Evolutionary conservation across 2,113 vertebrate genomes (phyloP), one percentile per base, ranked within the genome.

Genomic region (Cephalopholis sonnerati): DNA sequence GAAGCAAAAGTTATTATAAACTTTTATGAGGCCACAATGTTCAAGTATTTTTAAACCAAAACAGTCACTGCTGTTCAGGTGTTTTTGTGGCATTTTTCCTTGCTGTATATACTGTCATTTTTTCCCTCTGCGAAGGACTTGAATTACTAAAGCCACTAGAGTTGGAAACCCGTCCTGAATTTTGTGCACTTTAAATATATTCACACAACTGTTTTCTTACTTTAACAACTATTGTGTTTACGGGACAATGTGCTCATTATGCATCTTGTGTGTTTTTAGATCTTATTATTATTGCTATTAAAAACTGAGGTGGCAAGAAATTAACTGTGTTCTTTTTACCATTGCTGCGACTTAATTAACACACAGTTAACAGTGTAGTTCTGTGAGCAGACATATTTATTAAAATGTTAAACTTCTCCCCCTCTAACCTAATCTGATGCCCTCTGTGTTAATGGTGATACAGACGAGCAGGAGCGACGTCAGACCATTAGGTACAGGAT

Each of bases 41-140:
- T 36, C 4, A 76, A 81, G 29, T 59, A 72, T 84, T 76, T 82
- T 84, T 41, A 68, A 89, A 36, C 44, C 73, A 63, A 64, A 74
- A 44, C 16, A 1, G 3, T 62, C 17, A 25, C 66, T 66, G 29
- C 46, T 64, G 5, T 27, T 77, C 46, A 69, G 17, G 15, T 54
- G 17, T 81, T 46, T 62, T 61, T 87, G 48, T 53, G 12, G 20
- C 36, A 18, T 87, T 68, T 74, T 59, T 75, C 20, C 17, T 1
- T 62, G 4, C 20, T 77, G 3, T 77, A 50, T 71, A 20, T 71
- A 74, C 57, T 58, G 12, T 50, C 10, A 46, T 85, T 17, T 64
- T 89, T 92, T 90, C 93, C 92, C 95, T 95, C 94, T 85, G 81
- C 91, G 93, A 94, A 93, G 94, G 93, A 87, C 59, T 74, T 70